Base-by-base conservation (phyloP, 2,888 invertebrate species). In the Polyploca ridens region DNA sequence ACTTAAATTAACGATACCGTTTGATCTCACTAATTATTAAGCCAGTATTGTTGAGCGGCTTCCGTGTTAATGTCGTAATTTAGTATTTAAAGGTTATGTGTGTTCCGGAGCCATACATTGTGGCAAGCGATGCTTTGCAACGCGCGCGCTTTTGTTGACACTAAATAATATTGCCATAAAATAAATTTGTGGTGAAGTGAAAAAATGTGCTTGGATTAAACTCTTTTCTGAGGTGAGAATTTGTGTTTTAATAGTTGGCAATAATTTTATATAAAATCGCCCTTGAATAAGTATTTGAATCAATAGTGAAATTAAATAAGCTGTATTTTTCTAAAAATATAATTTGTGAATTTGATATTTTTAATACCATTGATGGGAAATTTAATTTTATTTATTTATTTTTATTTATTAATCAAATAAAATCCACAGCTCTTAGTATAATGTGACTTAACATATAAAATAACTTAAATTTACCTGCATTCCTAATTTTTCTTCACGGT, bases 61-160 rank as follows among this genome's bases (percentile, higher is more conserved):
- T 59, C 59, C 14, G n/a, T 38, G 59, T 59, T 64, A 63, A 16
- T 62, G 68, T 62, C 49, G 66, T 76, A 72, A 77, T 76, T 78
- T 75, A 75, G 77, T 84, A 83, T 83, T 82, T 82, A 83, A 83
- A 76, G 73, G 78, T 77, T 77, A 78, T 75, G 68, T 73, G 67
- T 68, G 74, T 65, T 70, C 69, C 66, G 71, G 62, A 69, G 68
- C 74, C 68, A 73, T 72, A 75, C 82, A 84, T 80, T 83, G 81
- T 73, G 73, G 38, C 66, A 72, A 63, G 62, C 66, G 81, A 72
- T 77, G 72, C 78, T 67, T 74, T 66, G 64, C 76, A 60, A 74
- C 69, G 69, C 79, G 74, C 75, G 77, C 83, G 82, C 72, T 72
- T 71, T 67, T 66, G 62, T 66, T 66, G 64, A 61, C 62, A 64